Evolutionary conservation across 2,113 vertebrate genomes (phyloP).

Genomic region (Amphilophus citrinellus): DNA sequence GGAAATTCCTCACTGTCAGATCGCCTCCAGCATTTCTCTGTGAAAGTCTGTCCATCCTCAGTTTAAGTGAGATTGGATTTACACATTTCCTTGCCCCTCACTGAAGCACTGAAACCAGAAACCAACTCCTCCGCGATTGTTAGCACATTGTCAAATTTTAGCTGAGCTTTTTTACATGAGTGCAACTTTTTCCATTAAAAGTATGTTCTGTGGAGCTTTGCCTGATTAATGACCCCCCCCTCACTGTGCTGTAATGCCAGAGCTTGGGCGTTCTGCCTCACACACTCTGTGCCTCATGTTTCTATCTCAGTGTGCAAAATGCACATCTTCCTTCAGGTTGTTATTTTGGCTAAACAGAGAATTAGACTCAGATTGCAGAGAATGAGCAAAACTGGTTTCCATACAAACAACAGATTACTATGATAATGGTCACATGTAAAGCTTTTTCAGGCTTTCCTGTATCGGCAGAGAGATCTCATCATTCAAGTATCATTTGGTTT

Average conservation of each 20-base stretch:
- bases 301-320: slow-evolving; percentile 15
- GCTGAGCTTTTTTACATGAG: not conserved
- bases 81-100: not conserved
- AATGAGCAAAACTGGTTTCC: slow-evolving; percentile 19
- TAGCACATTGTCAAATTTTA: slow-evolving; percentile 26
- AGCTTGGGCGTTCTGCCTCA: not conserved
- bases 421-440: not conserved
- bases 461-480: not conserved
- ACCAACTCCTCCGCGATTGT: not conserved
- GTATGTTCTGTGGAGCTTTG: not conserved
- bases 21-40: slow-evolving; percentile 36
- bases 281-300: not conserved
- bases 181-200: not conserved
- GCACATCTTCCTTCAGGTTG: slow-evolving; percentile 14
- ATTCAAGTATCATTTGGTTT: not conserved
- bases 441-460: not conserved
- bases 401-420: slow-evolving; percentile 31
- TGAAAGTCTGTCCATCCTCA: slow-evolving; percentile 17
- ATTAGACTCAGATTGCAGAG: slow-evolving; percentile 31
- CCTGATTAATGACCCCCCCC: not conserved
- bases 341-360: slow-evolving; percentile 37
- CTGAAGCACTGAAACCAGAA: not conserved
- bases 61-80: slow-evolving; percentile 6
- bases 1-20: slow-evolving; percentile 59
- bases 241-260: not conserved